These are phyloP conservation scores for Lutraria rhynchaena DNA, from an alignment of 1,140 invertebrate genomes.

Conservation along the genomic window DNA sequence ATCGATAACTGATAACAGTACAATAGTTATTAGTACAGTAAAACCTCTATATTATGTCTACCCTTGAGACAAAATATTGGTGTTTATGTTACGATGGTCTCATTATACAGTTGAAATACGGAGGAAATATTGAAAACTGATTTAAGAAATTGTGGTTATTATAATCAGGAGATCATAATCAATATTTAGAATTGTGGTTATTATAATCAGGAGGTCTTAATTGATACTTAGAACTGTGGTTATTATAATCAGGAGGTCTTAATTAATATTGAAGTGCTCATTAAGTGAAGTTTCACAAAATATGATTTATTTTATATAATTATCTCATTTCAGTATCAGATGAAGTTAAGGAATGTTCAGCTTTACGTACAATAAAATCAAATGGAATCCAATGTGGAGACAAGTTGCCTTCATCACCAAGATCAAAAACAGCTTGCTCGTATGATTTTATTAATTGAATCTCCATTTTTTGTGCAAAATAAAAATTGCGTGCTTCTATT, in stretches of 20 bases:
- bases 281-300: background rate
- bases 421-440: background rate
- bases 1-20: too few species aligned
- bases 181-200: background rate
- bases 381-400: background rate
- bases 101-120: too few species aligned
- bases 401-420: background rate
- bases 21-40: too few species aligned
- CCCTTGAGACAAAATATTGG: too few species aligned
- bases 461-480: background rate
- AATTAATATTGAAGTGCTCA: background rate
- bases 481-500: background rate
- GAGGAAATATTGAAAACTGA: background rate
- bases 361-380: background rate
- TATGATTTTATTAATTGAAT: background rate
- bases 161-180: background rate
- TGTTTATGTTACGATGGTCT: too few species aligned
- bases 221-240: background rate
- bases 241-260: background rate
- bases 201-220: background rate
- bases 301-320: background rate
- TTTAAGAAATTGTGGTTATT: background rate
- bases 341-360: background rate
- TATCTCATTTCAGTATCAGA: background rate
- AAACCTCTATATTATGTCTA: too few species aligned